These are phyloP conservation scores for Temnothorax ravouxi DNA, from an alignment of 2,888 invertebrate species.

Conservation along the genomic window DNA sequence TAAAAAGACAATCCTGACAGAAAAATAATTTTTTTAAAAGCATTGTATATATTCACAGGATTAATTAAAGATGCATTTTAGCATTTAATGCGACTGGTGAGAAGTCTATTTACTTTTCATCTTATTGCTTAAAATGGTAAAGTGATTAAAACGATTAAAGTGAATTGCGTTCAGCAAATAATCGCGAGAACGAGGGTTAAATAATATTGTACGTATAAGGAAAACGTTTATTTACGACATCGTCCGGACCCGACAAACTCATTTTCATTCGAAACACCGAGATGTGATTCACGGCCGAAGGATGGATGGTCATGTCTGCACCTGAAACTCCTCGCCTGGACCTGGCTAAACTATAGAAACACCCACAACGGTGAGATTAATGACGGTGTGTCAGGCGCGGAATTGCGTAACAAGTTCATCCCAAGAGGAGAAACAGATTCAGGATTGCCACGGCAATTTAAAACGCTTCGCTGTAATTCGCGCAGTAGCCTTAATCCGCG, in stretches of 20 bases:
- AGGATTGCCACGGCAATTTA: slow-evolving; percentile 39
- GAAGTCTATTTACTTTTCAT: not conserved
- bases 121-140: not conserved
- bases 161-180: not conserved
- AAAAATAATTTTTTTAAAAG: not conserved
- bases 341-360: not conserved
- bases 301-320: slow-evolving; percentile 52
- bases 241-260: slow-evolving; percentile 39
- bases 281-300: slow-evolving; percentile 56
- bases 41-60: not conserved
- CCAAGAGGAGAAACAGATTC: slow-evolving; percentile 25
- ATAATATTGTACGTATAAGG: slow-evolving; percentile 1
- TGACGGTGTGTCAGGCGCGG: slow-evolving; percentile 51
- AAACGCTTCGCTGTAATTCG: slow-evolving; percentile 41
- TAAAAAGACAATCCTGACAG: not conserved
- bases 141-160: slow-evolving; percentile 3
- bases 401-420: slow-evolving; percentile 70
- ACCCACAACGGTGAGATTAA: slow-evolving; percentile 59
- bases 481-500: slow-evolving; percentile 28
- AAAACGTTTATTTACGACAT: slow-evolving; percentile 18
- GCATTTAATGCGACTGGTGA: not conserved
- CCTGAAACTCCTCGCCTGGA: slow-evolving; percentile 58
- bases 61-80: slow-evolving; percentile 3
- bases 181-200: not conserved
- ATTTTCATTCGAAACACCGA: slow-evolving; percentile 52